Evolutionary conservation across 2,888 invertebrate genomes (phyloP).

Genomic region (Hedychridium roseum): DNA sequence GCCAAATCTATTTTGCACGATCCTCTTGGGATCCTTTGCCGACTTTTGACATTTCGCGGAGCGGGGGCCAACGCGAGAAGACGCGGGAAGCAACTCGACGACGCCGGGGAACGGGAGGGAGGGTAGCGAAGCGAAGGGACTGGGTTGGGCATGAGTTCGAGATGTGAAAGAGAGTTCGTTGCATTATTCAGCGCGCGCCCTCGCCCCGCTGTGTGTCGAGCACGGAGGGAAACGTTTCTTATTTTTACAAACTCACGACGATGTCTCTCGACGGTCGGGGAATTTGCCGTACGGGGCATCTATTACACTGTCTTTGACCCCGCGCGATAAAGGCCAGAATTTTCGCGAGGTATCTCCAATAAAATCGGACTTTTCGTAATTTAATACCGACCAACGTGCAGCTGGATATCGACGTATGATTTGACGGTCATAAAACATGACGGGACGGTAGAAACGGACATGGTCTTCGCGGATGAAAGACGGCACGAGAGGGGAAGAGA

Average conservation of each 20-base stretch:
- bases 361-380: too few relatives aligned
- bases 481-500: slow-evolving; percentile 4
- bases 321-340: too few relatives aligned
- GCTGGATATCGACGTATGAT: too few relatives aligned
- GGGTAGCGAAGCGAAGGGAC: not conserved
- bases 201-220: slow-evolving; percentile 7
- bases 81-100: slow-evolving; percentile 23
- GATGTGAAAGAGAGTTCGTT: slow-evolving; percentile 17
- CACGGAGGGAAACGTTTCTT: slow-evolving; percentile 22
- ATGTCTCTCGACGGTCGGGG: slow-evolving; percentile 9
- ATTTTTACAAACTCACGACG: slow-evolving; percentile 21
- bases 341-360: too few relatives aligned
- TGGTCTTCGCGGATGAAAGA: slow-evolving; percentile 10
- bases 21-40: slow-evolving; percentile 26
- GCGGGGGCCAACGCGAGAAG: slow-evolving; percentile 14
- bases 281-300: slow-evolving; percentile 22
- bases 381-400: too few relatives aligned
- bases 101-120: slow-evolving; percentile 9
- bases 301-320: too few relatives aligned
- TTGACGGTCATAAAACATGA: too few relatives aligned
- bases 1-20: slow-evolving; percentile 37
- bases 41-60: slow-evolving; percentile 29
- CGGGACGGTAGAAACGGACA: too few relatives aligned
- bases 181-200: slow-evolving; percentile 32
- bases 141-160: slow-evolving; percentile 4